These are phyloP conservation scores for Hyperoplus lanceolatus DNA, from an alignment of 2,797 vertebrate genomes.

Conservation along the genomic window DNA sequence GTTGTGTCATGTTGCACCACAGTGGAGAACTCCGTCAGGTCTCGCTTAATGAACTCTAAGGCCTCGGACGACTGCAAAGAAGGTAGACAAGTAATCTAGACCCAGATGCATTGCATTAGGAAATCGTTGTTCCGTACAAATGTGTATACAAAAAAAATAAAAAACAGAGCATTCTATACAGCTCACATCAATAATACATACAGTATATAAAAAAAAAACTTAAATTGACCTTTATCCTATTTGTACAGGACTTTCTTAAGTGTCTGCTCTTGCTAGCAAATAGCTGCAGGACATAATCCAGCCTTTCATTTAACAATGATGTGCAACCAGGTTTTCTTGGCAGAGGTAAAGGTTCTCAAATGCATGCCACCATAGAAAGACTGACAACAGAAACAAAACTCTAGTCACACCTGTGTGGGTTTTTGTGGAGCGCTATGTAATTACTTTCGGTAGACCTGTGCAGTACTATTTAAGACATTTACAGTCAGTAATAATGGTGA, in stretches of 20 bases:
- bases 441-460: too few species aligned
- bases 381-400: neutral
- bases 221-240: neutral
- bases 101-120: neutral
- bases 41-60: slow-evolving; percentile 96
- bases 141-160: neutral
- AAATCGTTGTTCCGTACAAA: neutral
- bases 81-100: neutral
- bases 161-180: too few species aligned
- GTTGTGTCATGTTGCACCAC: slow-evolving; percentile 98
- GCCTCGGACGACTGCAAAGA: slow-evolving; percentile 93
- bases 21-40: slow-evolving; percentile 94
- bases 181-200: neutral
- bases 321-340: neutral
- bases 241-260: neutral
- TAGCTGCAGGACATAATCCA: neutral
- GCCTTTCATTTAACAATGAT: neutral
- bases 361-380: neutral
- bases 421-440: neutral
- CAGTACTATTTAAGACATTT: neutral
- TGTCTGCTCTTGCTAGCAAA: neutral
- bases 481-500: neutral
- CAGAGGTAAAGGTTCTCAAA: neutral
- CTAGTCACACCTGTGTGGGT: neutral
- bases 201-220: neutral